phyloP scores from a whole-genome alignment of 2,888 invertebrate species.

The Drosophila aldrichi region DNA sequence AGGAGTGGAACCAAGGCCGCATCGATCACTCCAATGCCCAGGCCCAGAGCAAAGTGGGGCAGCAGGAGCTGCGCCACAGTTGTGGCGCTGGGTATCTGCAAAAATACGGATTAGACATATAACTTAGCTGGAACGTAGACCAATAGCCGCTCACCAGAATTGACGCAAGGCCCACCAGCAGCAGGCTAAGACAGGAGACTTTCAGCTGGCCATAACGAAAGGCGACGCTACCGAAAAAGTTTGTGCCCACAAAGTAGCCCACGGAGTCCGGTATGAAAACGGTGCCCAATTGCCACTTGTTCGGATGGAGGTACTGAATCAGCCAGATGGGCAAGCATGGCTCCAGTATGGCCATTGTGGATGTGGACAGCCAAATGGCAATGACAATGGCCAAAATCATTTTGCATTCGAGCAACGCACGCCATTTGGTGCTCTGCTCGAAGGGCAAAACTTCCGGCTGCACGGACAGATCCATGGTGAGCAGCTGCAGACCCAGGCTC shows the following conservation, averaged over 20 bases:
- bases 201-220: constrained; percentile 89
- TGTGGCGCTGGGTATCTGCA: constrained; percentile 88
- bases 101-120: background rate
- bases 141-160: constrained; percentile 86
- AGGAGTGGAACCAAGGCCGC: constrained; percentile 92
- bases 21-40: constrained; percentile 92
- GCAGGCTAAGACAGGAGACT: constrained; percentile 88
- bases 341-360: constrained; percentile 93
- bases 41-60: constrained; percentile 92
- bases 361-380: constrained; percentile 91
- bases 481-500: constrained; percentile 85
- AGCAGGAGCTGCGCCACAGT: constrained; percentile 88
- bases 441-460: constrained; percentile 78
- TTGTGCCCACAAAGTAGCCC: constrained; percentile 93
- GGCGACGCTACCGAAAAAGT: constrained; percentile 90
- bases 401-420: constrained; percentile 87
- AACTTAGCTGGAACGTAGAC: no score
- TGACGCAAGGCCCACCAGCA: constrained; percentile 88
- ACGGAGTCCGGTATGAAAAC: constrained; percentile 94
- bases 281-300: constrained; percentile 90
- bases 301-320: constrained; percentile 85
- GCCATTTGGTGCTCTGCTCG: constrained; percentile 86
- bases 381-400: constrained; percentile 88
- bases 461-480: constrained; percentile 82
- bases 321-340: constrained; percentile 94